Evolutionary conservation across 2,888 invertebrate genomes (phyloP).

Genomic region (Chrysina gloriosa): DNA sequence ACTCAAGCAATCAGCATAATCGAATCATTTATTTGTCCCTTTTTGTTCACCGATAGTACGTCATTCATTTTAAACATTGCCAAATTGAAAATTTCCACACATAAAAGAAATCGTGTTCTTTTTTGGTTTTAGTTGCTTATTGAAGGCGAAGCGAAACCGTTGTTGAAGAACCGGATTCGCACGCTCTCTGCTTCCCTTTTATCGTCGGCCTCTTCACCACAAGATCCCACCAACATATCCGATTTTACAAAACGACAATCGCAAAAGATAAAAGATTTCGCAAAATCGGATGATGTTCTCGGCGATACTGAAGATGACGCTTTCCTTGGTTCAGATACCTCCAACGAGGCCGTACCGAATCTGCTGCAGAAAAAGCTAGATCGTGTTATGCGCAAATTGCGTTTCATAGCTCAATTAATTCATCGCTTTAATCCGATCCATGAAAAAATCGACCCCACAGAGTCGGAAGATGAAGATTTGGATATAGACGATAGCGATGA

Average conservation of each 20-base stretch:
- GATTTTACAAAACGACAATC: constrained; percentile 23
- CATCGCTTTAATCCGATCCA: constrained; percentile 28
- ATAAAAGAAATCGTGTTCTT: too few species aligned
- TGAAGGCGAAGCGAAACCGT: constrained; percentile 31
- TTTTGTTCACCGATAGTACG: too few species aligned
- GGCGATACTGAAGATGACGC: constrained; percentile 18
- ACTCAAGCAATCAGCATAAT: too few species aligned
- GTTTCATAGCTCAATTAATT: constrained; percentile 43
- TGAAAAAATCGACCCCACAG: too few species aligned
- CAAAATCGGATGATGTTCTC: constrained; percentile 11
- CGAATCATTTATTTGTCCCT: too few species aligned
- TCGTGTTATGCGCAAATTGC: constrained; percentile 47
- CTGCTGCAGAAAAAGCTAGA: constrained; percentile 47
- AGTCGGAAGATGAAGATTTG: too few species aligned
- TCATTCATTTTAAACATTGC: too few species aligned
- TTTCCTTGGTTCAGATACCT: constrained; percentile 1
- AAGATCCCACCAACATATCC: constrained; percentile 17
- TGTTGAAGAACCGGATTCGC: constrained; percentile 25
- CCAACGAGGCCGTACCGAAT: constrained; percentile 43
- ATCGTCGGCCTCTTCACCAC: neutral
- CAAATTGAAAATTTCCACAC: too few species aligned
- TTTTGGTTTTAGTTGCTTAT: constrained; percentile 19
- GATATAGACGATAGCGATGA: too few species aligned
- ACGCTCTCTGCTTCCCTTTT: constrained; percentile 23
- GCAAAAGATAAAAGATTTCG: constrained; percentile 4